Conservation (phyloP, 2,888 invertebrate genomes). For the Heliconius hortense region DNA sequence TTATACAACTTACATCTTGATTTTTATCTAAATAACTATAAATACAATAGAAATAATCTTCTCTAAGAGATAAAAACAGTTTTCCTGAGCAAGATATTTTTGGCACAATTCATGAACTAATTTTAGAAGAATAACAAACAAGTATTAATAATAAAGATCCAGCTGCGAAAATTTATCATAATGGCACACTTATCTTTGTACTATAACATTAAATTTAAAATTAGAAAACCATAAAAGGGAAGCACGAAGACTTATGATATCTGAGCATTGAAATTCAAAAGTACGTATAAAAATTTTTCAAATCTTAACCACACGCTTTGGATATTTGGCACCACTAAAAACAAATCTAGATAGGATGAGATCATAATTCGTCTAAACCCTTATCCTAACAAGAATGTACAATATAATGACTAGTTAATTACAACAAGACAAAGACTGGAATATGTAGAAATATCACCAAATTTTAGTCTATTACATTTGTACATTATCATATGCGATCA, state of each 20-base stretch:
- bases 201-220: slow-evolving; percentile 24
- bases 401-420: slow-evolving; percentile 29
- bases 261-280: slow-evolving; percentile 37
- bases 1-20: slow-evolving; percentile 27
- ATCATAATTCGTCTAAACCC: slow-evolving; percentile 38
- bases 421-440: slow-evolving; percentile 23
- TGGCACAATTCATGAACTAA: slow-evolving; percentile 47
- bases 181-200: slow-evolving; percentile 39
- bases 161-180: slow-evolving; percentile 23
- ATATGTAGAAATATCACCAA: slow-evolving; percentile 16
- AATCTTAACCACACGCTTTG: slow-evolving; percentile 21
- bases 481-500: slow-evolving; percentile 11
- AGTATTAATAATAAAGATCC: slow-evolving; percentile 7
- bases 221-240: slow-evolving; percentile 33
- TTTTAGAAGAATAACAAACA: slow-evolving; percentile 41
- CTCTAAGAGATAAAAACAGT: slow-evolving; percentile 41
- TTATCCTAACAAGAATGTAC: slow-evolving; percentile 18
- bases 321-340: slow-evolving; percentile 42
- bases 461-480: slow-evolving; percentile 8
- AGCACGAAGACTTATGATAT: slow-evolving; percentile 31
- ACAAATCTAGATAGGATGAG: slow-evolving; percentile 38
- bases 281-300: slow-evolving; percentile 25
- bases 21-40: slow-evolving; percentile 27
- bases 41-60: slow-evolving; percentile 34
- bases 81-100: slow-evolving; percentile 44